A percentile compares a stretch with the other conserved stretches of the same genome.
Conservation (phyloP, 1,140 invertebrate species). For the Oryzaephilus surinamensis region DNA sequence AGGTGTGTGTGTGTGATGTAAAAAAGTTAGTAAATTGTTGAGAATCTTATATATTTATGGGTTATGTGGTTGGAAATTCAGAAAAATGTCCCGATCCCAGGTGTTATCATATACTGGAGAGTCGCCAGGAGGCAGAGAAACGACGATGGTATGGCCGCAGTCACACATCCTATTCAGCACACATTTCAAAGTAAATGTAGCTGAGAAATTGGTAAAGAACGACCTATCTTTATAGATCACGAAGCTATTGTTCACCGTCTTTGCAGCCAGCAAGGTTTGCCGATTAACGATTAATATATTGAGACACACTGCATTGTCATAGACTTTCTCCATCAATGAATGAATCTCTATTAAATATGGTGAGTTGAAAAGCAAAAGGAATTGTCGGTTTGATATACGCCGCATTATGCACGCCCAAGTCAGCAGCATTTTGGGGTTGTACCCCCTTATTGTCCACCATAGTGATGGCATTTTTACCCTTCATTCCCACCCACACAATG, state of each 20-base stretch:
- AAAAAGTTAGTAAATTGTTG: conserved; percentile 9
- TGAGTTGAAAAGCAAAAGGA: conserved; percentile 25
- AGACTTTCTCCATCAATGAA: conserved; percentile 28
- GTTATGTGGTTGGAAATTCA: conserved; percentile 8
- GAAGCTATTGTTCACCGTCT: conserved; percentile 28
- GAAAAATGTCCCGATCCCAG: conserved; percentile 15
- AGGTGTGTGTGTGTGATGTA: too few species aligned
- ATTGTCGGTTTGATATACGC: conserved; percentile 29
- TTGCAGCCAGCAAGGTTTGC: conserved; percentile 18
- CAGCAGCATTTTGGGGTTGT: too few species aligned
- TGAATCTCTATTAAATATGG: conserved; percentile 31
- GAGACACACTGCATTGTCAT: conserved; percentile 28
- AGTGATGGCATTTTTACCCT: too few species aligned
- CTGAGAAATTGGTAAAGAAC: conserved; percentile 38
- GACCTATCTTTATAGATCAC: conserved; percentile 36
- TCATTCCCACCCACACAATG: too few species aligned
- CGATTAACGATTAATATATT: conserved; percentile 38
- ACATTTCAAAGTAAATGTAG: conserved; percentile 37
- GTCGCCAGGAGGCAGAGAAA: conserved; percentile 16
- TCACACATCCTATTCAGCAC: conserved; percentile 23
- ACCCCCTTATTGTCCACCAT: conserved; percentile 14
- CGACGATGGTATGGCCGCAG: conserved; percentile 14
- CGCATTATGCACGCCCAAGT: conserved; percentile 26
- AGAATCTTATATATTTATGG: conserved; percentile 12
- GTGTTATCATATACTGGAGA: conserved; percentile 22